Percentiles rank a stretch among this genome's conserved stretches.
phyloP scores from a whole-genome alignment of 1,140 invertebrate genomes.

The Mylabris phalerata region DNA sequence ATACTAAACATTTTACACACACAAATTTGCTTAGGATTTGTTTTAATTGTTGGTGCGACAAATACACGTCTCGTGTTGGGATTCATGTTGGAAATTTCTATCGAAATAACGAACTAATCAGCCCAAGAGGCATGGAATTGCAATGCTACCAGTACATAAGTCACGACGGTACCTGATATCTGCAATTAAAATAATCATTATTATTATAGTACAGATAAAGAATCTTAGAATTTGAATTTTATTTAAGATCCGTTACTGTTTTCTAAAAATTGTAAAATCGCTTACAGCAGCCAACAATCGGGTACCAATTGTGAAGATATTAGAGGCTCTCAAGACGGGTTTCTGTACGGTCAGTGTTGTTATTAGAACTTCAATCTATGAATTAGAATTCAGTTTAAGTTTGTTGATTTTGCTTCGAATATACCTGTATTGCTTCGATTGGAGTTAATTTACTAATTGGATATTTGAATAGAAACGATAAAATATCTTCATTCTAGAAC shows the following conservation, averaged over 20 bases:
- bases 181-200: constrained; percentile 12
- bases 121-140: constrained; percentile 33
- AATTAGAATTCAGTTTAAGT: background rate
- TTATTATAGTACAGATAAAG: no score
- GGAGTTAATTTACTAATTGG: constrained; percentile 24
- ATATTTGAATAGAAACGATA: constrained; percentile 27
- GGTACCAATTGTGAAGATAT: constrained; percentile 31
- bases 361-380: constrained; percentile 32
- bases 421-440: constrained; percentile 20
- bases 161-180: constrained; percentile 33
- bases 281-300: constrained; percentile 33
- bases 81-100: no score
- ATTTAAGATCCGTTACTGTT: background rate
- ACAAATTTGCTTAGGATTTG: constrained; percentile 8
- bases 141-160: constrained; percentile 33
- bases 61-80: background rate
- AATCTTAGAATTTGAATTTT: background rate
- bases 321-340: constrained; percentile 29
- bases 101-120: constrained; percentile 8
- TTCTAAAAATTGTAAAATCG: background rate
- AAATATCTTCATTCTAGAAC: constrained; percentile 23
- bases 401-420: background rate
- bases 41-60: background rate
- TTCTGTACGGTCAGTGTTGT: constrained; percentile 26
- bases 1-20: constrained; percentile 26